Evolutionary conservation across 2,888 invertebrate genomes (phyloP).

Genomic region (Syritta pipiens): DNA sequence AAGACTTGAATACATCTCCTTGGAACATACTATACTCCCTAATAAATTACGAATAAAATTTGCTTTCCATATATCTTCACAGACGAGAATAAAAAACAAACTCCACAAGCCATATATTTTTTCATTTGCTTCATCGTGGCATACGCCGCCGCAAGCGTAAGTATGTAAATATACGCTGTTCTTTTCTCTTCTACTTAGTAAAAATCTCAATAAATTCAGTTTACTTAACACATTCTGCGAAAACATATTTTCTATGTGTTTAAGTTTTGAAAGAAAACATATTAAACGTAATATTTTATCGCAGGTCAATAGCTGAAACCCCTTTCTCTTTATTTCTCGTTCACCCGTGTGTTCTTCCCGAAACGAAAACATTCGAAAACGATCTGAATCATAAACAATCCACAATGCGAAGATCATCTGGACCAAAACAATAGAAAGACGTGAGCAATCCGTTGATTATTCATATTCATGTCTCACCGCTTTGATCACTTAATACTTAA

Average conservation of each 20-base stretch:
- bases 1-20: no score
- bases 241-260: constrained; percentile 30
- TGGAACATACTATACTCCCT: no score
- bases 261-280: constrained; percentile 51
- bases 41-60: no score
- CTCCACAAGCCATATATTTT: no score
- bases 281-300: constrained; percentile 48
- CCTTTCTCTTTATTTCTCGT: constrained; percentile 10
- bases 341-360: neutral
- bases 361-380: constrained; percentile 49
- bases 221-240: constrained; percentile 33
- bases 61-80: no score
- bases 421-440: constrained; percentile 54
- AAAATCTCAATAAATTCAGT: constrained; percentile 56
- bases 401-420: constrained; percentile 19
- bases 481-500: constrained; percentile 70
- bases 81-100: no score
- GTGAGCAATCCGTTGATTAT: constrained; percentile 28
- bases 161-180: constrained; percentile 18
- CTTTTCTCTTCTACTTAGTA: constrained; percentile 23
- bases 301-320: constrained; percentile 21
- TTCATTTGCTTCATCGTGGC: no score
- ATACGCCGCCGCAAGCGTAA: no score
- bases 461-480: constrained; percentile 58
- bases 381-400: constrained; percentile 32